These are phyloP conservation scores for Semicossyphus pulcher DNA, from an alignment of 2,113 vertebrate species.

Conservation along the genomic window DNA sequence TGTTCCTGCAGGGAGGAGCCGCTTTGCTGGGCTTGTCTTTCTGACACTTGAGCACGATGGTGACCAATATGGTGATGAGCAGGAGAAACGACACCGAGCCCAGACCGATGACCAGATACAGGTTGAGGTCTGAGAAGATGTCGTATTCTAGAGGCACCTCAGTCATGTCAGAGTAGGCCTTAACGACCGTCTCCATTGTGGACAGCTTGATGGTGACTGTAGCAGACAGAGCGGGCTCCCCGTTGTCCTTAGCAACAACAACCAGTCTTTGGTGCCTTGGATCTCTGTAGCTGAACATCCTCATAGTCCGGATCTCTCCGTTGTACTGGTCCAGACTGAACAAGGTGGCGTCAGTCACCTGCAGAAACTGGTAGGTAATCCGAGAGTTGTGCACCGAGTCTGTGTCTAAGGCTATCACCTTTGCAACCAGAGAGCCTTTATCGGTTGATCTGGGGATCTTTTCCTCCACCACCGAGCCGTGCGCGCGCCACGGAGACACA, in stretches of 20 bases:
- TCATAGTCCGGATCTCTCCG: conserved; percentile 84
- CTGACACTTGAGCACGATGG: conserved; percentile 73
- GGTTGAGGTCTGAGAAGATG: conserved; percentile 75
- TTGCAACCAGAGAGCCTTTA: conserved; percentile 77
- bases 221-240: conserved; percentile 86
- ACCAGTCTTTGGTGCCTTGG: conserved; percentile 79
- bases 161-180: conserved; percentile 78
- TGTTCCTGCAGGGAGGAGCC: conserved; percentile 67
- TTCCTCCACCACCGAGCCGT: conserved; percentile 81
- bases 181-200: conserved; percentile 71
- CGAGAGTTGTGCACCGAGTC: conserved; percentile 65
- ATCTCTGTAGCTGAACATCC: conserved; percentile 86
- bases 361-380: conserved; percentile 86
- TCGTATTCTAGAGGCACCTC: conserved; percentile 81
- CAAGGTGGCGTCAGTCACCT: conserved; percentile 82
- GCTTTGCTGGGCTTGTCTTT: conserved; percentile 52
- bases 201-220: conserved; percentile 84
- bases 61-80: conserved; percentile 70
- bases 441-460: conserved; percentile 78
- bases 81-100: conserved; percentile 85
- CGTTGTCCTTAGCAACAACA: conserved; percentile 84
- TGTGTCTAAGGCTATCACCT: conserved; percentile 81
- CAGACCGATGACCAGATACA: conserved; percentile 81
- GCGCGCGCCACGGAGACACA: conserved; percentile 80
- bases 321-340: conserved; percentile 85